Percentiles rank a stretch among this genome's conserved stretches.
These are phyloP conservation scores for Atethmia centrago DNA, from an alignment of 2,888 invertebrate species.

Conservation along the genomic window DNA sequence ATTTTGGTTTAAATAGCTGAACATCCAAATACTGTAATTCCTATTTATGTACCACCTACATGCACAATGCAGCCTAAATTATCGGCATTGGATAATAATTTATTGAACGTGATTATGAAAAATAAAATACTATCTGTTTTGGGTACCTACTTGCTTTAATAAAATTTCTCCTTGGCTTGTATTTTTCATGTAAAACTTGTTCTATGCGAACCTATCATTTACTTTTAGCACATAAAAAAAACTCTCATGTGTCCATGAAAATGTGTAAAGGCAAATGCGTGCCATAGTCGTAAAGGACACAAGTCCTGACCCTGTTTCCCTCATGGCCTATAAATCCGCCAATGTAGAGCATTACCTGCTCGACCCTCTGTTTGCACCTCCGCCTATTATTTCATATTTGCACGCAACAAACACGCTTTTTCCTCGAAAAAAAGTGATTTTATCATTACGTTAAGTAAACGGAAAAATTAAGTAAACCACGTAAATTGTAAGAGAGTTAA, in stretches of 20 bases:
- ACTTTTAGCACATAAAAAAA: constrained; percentile 37
- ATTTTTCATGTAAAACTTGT: constrained; percentile 4
- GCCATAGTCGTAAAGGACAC: constrained; percentile 80
- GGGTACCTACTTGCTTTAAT: background rate
- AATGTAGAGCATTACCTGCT: constrained; percentile 81
- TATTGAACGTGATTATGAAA: background rate
- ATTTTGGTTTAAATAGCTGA: background rate
- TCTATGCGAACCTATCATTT: background rate
- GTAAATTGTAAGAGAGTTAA: constrained; percentile 34
- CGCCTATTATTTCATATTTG: constrained; percentile 70
- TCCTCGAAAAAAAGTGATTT: constrained; percentile 50
- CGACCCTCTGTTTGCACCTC: constrained; percentile 79
- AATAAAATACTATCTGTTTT: background rate
- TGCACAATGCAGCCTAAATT: constrained; percentile 9
- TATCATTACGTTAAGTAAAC: constrained; percentile 36
- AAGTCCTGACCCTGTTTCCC: constrained; percentile 81
- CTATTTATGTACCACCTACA: constrained; percentile 23
- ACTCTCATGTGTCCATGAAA: constrained; percentile 51
- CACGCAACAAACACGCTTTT: constrained; percentile 58
- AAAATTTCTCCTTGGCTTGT: constrained; percentile 4
- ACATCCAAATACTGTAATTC: background rate
- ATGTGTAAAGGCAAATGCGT: constrained; percentile 70
- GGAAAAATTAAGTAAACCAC: constrained; percentile 26
- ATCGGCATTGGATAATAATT: constrained; percentile 9
- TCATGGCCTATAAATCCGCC: constrained; percentile 81